These are phyloP conservation scores for Cryptomyrus ogoouensis DNA, from an alignment of 2,113 vertebrate genomes.

Conservation along the genomic window DNA sequence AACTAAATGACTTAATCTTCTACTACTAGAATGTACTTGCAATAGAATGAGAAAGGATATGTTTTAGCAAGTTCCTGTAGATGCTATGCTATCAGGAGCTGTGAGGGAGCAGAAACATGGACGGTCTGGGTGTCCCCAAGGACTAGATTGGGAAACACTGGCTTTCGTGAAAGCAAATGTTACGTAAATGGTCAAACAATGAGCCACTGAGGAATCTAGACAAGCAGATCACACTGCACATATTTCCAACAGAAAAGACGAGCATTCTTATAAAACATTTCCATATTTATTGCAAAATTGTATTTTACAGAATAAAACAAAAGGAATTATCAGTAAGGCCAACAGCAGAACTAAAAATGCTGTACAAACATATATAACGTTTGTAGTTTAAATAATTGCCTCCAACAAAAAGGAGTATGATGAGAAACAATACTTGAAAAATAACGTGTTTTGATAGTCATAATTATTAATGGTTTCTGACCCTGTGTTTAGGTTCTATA, in stretches of 20 bases:
- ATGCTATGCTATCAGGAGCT: neutral
- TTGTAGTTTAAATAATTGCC: slow-evolving; percentile 50
- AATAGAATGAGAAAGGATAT: neutral
- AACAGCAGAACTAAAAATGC: slow-evolving; percentile 60
- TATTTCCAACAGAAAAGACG: neutral
- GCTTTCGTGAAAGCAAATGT: neutral
- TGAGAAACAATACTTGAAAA: slow-evolving; percentile 22
- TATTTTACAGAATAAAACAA: slow-evolving; percentile 70
- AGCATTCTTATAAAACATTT: slow-evolving; percentile 63
- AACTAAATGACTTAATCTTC: slow-evolving; percentile 16
- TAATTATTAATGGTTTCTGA: neutral
- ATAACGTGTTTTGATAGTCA: slow-evolving; percentile 9
- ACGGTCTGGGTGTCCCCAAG: neutral
- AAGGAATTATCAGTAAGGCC: slow-evolving; percentile 69
- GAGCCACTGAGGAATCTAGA: neutral
- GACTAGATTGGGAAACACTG: neutral
- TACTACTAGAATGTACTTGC: neutral
- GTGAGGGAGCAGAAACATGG: neutral
- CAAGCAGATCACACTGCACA: neutral
- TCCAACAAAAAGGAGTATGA: slow-evolving; percentile 10
- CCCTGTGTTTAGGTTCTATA: neutral
- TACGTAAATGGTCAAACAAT: neutral
- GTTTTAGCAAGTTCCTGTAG: neutral
- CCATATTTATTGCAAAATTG: slow-evolving; percentile 76
- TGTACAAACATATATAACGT: slow-evolving; percentile 60